Conservation (phyloP, 2,797 vertebrate species). For the Mormyrops attenuatus region DNA sequence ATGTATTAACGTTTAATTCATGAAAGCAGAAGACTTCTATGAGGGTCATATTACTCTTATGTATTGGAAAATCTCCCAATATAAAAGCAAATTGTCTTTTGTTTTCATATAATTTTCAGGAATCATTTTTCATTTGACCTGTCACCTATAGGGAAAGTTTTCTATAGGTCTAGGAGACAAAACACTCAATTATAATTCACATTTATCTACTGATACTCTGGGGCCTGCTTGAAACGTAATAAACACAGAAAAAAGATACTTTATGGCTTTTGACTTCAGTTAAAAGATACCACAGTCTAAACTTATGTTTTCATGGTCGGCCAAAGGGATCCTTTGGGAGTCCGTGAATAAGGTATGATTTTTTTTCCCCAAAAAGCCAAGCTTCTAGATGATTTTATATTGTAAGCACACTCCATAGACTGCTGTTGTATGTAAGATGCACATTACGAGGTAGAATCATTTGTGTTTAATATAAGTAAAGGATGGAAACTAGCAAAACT, state of each 20-base stretch:
- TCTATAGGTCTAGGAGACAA: background rate
- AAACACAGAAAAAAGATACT: background rate
- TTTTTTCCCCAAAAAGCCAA: background rate
- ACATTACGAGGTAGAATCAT: background rate
- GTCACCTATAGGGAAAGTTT: background rate
- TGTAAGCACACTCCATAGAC: no score
- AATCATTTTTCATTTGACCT: background rate
- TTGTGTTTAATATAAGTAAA: background rate
- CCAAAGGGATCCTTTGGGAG: background rate
- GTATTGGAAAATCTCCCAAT: background rate
- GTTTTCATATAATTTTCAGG: conserved; percentile 3
- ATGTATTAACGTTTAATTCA: background rate
- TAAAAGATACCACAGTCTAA: background rate
- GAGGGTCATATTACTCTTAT: background rate
- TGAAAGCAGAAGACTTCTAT: background rate
- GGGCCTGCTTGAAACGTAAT: background rate
- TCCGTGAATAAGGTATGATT: background rate
- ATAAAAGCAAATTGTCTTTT: background rate
- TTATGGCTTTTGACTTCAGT: conserved; percentile 1
- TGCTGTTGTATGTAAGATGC: background rate
- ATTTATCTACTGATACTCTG: background rate
- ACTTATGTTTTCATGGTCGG: background rate
- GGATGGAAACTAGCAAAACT: background rate
- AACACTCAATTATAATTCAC: conserved; percentile 8
- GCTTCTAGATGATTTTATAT: background rate